Conservation (phyloP, 2,113 vertebrate species). For the Seriola aureovittata region DNA sequence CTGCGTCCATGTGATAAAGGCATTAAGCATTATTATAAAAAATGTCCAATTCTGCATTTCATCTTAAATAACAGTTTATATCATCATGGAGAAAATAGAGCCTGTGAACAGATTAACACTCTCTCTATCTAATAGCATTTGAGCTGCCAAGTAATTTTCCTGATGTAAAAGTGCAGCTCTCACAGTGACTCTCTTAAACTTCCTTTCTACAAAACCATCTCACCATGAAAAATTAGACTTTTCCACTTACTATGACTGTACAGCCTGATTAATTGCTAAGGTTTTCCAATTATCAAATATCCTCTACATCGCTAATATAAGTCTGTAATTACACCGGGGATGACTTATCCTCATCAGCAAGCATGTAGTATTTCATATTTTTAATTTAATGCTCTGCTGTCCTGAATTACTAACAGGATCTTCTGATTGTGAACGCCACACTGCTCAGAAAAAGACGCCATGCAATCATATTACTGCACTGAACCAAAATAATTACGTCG, state of each 20-base stretch:
- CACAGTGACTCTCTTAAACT: not conserved
- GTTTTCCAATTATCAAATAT: slow-evolving; percentile 18
- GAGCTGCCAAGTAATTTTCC: not conserved
- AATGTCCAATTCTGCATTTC: not conserved
- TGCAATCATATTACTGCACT: not conserved
- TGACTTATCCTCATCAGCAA: slow-evolving; percentile 10
- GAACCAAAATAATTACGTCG: not conserved
- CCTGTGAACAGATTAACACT: not conserved
- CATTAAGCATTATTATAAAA: not conserved
- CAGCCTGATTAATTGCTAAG: slow-evolving; percentile 4
- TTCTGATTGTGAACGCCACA: not conserved
- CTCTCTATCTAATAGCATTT: not conserved
- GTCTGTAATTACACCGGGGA: slow-evolving; percentile 44
- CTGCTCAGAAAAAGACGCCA: too few relatives aligned
- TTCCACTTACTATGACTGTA: not conserved
- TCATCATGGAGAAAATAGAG: not conserved
- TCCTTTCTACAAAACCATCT: not conserved
- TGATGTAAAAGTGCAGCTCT: not conserved
- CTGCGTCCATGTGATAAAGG: not conserved
- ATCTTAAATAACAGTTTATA: not conserved
- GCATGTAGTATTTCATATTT: slow-evolving; percentile 22
- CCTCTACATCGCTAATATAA: not conserved
- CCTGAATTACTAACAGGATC: not conserved
- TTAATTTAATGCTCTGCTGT: slow-evolving; percentile 26
- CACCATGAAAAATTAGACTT: not conserved